Conservation (phyloP, 2,113 vertebrate species). For the Emydura subglobosa region DNA sequence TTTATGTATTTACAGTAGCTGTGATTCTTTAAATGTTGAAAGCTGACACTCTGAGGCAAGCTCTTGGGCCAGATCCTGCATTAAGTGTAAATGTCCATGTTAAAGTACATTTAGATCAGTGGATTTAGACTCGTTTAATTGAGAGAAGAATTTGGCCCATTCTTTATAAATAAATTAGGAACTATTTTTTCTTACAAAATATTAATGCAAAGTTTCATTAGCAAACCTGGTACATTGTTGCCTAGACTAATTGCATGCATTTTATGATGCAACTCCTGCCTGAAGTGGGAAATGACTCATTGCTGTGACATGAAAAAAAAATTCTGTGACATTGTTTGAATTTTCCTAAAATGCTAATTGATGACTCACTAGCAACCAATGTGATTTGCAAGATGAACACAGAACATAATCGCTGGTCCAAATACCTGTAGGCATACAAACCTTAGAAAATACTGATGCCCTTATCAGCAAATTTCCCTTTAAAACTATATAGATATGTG, state of each 20-base stretch:
- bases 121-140: neutral
- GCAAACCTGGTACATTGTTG: neutral
- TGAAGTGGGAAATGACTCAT: neutral
- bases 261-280: rapidly evolving
- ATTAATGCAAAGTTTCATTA: neutral
- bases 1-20: neutral
- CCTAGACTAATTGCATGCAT: rapidly evolving
- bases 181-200: neutral
- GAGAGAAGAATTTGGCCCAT: neutral
- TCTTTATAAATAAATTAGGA: neutral
- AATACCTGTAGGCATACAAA: neutral
- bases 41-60: neutral
- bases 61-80: neutral
- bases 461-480: neutral
- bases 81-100: neutral
- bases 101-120: neutral
- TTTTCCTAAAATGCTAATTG: neutral
- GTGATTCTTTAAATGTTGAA: neutral
- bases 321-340: rapidly evolving
- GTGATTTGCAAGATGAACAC: neutral
- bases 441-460: neutral
- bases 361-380: neutral
- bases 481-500: neutral
- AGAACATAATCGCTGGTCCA: neutral
- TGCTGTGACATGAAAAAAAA: neutral